Base-by-base conservation (phyloP, 2,797 vertebrate species). In the Ciconia nigra region DNA sequence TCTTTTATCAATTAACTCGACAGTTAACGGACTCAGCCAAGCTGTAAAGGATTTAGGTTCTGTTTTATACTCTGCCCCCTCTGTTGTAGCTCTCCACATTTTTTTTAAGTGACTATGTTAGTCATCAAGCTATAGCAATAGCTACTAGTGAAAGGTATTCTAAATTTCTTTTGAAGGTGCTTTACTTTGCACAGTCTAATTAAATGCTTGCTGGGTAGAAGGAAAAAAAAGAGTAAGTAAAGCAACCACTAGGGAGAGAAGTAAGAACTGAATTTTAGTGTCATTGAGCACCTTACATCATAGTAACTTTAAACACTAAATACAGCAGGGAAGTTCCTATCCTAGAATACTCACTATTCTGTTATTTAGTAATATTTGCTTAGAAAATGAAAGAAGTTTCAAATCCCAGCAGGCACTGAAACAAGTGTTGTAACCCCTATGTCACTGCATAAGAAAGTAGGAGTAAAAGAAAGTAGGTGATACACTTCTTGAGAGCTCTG, bases 131-230 rank as follows among this genome's bases (percentile, higher is more conserved):
- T 14, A 73, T 54, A 71, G 35, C 6, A 82, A 76, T 79, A 84
- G 9, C 26, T 89, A 39, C 33, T 62, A 86, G 29, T 42, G 66
- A 85, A 91, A 85, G 29, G 37, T 61, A 87, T 72, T 87, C n/a
- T 76, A 42, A 61, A 87, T 62, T 87, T 93, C 71, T 91, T 93
- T 95, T 89, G 59, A 95, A 84, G 58, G n/a, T 89, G 33, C 13
- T 95, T 55, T 85, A 37, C 46, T 95, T 96, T 76, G 16, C 24
- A 84, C 42, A 66, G 26, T 65, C 59, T 89, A 91, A 79, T 87
- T 83, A 95, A 95, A 87, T 83, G 29, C 17, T 72, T 89, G 13
- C 39, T 84, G 47, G 17, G 67, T 90, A 52, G 90, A 91, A 88
- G 14, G 26, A 4, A 22, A 46, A 46, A 58, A 55, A 47, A 62